These are phyloP conservation scores for Araneus ventricosus DNA, from an alignment of 1,140 invertebrate genomes.

Conservation along the genomic window DNA sequence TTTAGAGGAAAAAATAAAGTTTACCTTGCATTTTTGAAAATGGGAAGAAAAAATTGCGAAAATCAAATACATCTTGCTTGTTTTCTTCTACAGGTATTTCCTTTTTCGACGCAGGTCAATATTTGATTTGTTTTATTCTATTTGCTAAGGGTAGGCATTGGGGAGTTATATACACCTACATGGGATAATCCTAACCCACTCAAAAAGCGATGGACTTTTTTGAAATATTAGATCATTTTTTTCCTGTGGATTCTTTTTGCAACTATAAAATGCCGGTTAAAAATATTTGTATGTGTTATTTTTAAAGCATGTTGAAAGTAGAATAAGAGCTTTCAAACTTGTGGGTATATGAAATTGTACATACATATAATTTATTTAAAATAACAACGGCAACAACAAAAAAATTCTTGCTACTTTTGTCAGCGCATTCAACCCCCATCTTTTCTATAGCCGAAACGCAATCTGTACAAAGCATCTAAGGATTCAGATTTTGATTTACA, in stretches of 20 bases:
- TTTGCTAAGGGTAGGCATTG: neutral
- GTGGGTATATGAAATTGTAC: too few species aligned
- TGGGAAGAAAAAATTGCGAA: slow-evolving; percentile 1
- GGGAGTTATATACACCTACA: neutral
- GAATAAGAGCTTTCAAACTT: too few species aligned
- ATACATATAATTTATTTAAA: too few species aligned
- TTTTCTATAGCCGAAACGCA: too few species aligned
- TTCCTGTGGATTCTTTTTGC: neutral
- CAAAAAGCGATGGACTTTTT: neutral
- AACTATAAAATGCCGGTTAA: neutral
- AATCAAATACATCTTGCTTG: slow-evolving; percentile 20
- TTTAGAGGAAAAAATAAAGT: neutral
- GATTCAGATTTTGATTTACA: too few species aligned
- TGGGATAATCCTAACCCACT: neutral
- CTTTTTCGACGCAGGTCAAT: neutral
- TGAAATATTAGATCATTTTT: neutral
- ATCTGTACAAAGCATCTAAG: too few species aligned
- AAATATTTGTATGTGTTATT: too few species aligned
- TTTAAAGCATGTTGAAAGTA: too few species aligned
- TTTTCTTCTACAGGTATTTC: slow-evolving; percentile 14
- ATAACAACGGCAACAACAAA: too few species aligned
- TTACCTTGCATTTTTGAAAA: neutral
- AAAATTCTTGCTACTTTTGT: too few species aligned
- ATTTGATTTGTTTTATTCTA: slow-evolving; percentile 34
- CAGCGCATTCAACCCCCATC: too few species aligned